phyloP scores from a whole-genome alignment of 2,888 invertebrate species.

The Cheilosia grossa region DNA sequence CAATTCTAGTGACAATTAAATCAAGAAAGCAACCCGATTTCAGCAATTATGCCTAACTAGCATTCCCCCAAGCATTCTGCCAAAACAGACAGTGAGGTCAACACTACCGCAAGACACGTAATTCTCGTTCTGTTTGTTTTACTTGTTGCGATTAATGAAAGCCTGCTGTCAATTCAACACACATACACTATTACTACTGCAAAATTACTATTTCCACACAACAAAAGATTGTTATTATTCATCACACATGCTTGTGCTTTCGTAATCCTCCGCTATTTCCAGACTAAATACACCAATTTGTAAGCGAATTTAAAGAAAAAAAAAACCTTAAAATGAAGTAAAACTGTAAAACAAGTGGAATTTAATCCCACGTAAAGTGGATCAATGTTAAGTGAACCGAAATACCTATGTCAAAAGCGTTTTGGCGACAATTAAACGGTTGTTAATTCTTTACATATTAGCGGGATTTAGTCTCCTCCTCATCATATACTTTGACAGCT shows the following conservation, averaged over 20 bases:
- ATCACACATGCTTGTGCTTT: conserved; percentile 34
- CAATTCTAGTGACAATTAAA: conserved; percentile 10
- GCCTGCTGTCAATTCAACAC: conserved; percentile 15
- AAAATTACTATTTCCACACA: conserved; percentile 37
- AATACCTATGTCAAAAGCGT: conserved; percentile 7
- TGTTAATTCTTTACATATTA: conserved; percentile 26
- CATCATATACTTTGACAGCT: neutral
- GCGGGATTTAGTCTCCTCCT: no score
- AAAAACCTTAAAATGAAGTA: neutral
- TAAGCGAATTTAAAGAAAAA: conserved; percentile 15
- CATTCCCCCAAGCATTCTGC: conserved; percentile 17
- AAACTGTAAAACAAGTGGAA: conserved; percentile 6
- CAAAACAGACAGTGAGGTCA: conserved; percentile 47
- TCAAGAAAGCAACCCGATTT: conserved; percentile 14
- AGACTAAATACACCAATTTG: conserved; percentile 51
- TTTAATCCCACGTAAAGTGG: conserved; percentile 22
- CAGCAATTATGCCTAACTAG: conserved; percentile 1
- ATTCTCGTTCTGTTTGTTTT: conserved; percentile 55
- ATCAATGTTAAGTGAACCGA: conserved; percentile 45
- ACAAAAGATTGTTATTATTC: conserved; percentile 48
- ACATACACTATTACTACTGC: neutral
- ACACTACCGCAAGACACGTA: conserved; percentile 41
- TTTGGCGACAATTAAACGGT: conserved; percentile 34
- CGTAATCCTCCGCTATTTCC: conserved; percentile 51
- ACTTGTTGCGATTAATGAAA: conserved; percentile 35